Evolutionary conservation across 30 jellyfish, hydroid and myxozoan genomes (phyloP).

Genomic region (Aurelia sp.): DNA sequence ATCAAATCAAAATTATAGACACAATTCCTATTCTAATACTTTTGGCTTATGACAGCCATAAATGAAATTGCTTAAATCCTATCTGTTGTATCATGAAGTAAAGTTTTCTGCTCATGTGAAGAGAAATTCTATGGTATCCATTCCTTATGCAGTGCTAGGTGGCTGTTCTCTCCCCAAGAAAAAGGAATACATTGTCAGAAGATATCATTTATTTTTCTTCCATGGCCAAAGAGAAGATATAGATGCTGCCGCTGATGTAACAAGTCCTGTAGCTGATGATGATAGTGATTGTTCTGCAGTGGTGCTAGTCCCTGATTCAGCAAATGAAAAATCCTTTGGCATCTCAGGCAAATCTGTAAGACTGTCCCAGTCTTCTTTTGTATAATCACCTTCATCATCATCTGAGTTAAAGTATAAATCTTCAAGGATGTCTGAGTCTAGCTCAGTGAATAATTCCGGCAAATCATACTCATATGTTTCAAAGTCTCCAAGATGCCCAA

Average conservation of each 20-base stretch:
- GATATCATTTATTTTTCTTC: constrained; percentile 46
- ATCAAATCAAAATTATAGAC: too few relatives aligned
- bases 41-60: too few relatives aligned
- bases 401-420: constrained; percentile 70
- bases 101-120: too few relatives aligned
- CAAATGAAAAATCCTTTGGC: constrained; percentile 38
- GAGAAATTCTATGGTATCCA: too few relatives aligned
- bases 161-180: too few relatives aligned
- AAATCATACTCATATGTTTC: constrained; percentile 54
- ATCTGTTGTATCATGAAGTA: too few relatives aligned
- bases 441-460: constrained; percentile 81
- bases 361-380: constrained; percentile 74
- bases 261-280: constrained; percentile 87
- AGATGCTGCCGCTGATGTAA: constrained; percentile 98
- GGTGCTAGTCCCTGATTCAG: constrained; percentile 25
- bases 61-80: too few relatives aligned
- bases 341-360: constrained; percentile 77
- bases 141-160: too few relatives aligned
- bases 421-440: constrained; percentile 74
- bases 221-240: constrained; percentile 95
- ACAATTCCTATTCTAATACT: too few relatives aligned
- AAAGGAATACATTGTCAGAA: too few relatives aligned
- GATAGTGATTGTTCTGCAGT: constrained; percentile 69
- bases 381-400: constrained; percentile 30
- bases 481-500: constrained; percentile 73